Conservation (phyloP, 2,113 vertebrate species). For the Varanus komodoensis region DNA sequence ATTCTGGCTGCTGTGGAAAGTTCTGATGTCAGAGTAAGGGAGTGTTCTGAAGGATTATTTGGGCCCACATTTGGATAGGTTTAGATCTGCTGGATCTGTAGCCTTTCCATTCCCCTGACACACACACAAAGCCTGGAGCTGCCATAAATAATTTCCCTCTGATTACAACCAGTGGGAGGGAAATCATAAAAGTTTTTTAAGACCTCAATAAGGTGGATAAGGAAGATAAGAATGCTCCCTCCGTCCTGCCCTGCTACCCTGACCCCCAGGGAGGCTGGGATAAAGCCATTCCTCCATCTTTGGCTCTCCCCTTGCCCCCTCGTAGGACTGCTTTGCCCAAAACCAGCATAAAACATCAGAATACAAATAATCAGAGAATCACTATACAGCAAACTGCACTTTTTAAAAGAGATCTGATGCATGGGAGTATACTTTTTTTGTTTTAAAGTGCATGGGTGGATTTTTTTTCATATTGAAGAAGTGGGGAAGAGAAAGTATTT, state of each 20-base stretch:
- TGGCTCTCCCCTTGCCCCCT: not conserved
- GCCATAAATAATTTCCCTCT: not conserved
- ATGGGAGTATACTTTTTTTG: not conserved
- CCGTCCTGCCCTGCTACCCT: not conserved
- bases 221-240: not conserved
- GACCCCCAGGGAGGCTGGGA: not conserved
- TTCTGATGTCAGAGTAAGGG: too few species aligned
- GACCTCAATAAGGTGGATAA: too few species aligned
- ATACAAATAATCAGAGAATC: not conserved
- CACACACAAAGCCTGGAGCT: not conserved
- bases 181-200: not conserved
- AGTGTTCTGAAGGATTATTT: not conserved
- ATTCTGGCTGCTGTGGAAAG: too few species aligned
- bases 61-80: not conserved
- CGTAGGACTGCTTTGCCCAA: not conserved
- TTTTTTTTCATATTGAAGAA: slow-evolving; percentile 10
- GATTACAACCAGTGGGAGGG: not conserved
- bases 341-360: not conserved
- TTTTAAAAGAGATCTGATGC: not conserved
- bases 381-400: not conserved
- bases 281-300: not conserved
- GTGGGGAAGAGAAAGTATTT: not conserved
- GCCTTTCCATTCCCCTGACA: not conserved
- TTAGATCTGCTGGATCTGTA: not conserved
- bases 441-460: not conserved